Base-by-base conservation (phyloP, 2,797 vertebrate species). In the Diceros bicornis region DNA sequence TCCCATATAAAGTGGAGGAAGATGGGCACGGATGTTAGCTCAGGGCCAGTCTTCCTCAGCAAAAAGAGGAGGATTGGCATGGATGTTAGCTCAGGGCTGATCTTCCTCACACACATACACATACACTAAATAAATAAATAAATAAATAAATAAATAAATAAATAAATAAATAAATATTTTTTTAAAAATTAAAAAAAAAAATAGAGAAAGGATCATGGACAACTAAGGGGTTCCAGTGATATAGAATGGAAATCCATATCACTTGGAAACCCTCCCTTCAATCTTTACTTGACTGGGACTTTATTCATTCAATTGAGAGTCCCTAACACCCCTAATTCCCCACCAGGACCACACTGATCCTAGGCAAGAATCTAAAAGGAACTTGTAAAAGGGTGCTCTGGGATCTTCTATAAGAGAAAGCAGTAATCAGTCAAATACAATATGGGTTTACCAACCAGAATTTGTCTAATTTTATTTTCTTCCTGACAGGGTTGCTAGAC, bases 391-490 rank as follows among this genome's bases (percentile, higher is more conserved):
- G 21, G 9, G 64, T 55, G 13, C 10, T 68, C 79, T 64, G 29
- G 23, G 20, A 81, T 29, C 14, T 72, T 75, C 57, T 89, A 2
- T 47, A 81, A 85, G 2, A 87, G 29, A 81, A 83, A 78, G 16
- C 62, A 86, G 9, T 83, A 68, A 82, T 82, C 52, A 89, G 34
- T 77, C 18, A 44, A 90, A 50, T 55, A 84, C 17, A 75, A 29
- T 90, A 14, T 55, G 41, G 34, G 4, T 57, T 92, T 94, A 64
- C 68, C 37, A 81, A 44, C 4, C n/a, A 17, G 66, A 87, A 86
- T 96, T 85, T 74, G 9, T 71, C 23, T 69, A 77, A 84, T 79
- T 78, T 72, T 57, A 91, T 85, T 91, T 96, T 83, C 81, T 82
- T 95, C 18, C 66, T 92, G 27, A 34, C 12, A 71, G 6, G 16